Percentiles rank a stretch among this genome's conserved stretches.
phyloP scores from a whole-genome alignment of 2,888 invertebrate genomes.

The Aradus depressus region DNA sequence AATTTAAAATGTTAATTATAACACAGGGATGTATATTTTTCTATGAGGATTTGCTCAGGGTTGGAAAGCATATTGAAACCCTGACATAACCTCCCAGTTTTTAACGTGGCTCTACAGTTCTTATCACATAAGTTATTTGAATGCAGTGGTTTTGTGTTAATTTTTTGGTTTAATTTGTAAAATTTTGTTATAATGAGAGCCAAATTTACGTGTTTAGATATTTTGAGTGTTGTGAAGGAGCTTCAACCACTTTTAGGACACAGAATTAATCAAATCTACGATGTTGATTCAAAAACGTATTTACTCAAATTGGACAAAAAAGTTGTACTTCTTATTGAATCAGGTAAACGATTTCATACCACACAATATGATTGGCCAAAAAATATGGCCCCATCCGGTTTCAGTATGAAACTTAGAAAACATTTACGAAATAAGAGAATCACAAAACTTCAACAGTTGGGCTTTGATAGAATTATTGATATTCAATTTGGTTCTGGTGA shows the following conservation, averaged over 20 bases:
- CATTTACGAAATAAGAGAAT: constrained; percentile 91
- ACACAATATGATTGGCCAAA: constrained; percentile 99
- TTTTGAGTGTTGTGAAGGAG: too few species aligned
- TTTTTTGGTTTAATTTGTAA: too few species aligned
- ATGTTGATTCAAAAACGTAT: constrained; percentile 93
- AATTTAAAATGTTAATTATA: too few species aligned
- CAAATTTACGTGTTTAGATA: too few species aligned
- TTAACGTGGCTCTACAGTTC: too few species aligned
- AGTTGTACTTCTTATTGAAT: constrained; percentile 78
- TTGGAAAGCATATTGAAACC: too few species aligned
- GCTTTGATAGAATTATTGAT: constrained; percentile 87
- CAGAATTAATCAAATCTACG: constrained; percentile 94
- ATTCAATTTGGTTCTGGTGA: constrained; percentile 90
- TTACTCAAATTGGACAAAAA: constrained; percentile 80
- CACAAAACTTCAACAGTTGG: constrained; percentile 74
- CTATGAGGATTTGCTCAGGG: too few species aligned
- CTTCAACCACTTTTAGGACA: constrained; percentile 83
- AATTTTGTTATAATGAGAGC: too few species aligned
- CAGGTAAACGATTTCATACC: constrained; percentile 84
- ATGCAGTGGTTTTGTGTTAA: too few species aligned
- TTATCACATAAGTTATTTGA: too few species aligned
- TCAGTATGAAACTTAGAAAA: constrained; percentile 97
- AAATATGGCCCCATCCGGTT: constrained; percentile 86
- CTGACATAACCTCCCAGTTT: too few species aligned
- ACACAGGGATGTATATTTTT: too few species aligned